Evolutionary conservation across 2,888 invertebrate species (phyloP).

Genomic region (Scaptodrosophila latifasciaeformis): DNA sequence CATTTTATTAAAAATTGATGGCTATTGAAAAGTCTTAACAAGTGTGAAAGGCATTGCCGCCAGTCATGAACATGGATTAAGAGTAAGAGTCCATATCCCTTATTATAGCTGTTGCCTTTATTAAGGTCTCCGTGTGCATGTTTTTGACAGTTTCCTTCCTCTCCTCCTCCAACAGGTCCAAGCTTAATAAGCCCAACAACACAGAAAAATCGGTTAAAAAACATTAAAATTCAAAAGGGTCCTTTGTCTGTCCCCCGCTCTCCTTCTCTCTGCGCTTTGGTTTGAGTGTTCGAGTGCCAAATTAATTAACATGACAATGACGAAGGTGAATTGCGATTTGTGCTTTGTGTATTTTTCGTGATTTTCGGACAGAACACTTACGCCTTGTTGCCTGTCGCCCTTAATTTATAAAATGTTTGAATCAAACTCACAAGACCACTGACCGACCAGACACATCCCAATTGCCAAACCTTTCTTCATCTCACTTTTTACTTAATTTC

Average conservation of each 20-base stretch:
- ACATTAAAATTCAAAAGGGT: too few relatives aligned
- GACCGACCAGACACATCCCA: constrained; percentile 1
- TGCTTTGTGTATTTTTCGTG: too few relatives aligned
- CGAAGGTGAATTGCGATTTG: constrained; percentile 69
- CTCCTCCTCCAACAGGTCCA: constrained; percentile 30
- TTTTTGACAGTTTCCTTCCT: constrained; percentile 50
- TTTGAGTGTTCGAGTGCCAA: constrained; percentile 44
- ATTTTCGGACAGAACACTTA: constrained; percentile 22
- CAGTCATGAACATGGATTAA: not conserved
- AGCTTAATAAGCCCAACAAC: constrained; percentile 25
- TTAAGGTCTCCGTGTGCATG: constrained; percentile 28
- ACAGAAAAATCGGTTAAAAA: constrained; percentile 9
- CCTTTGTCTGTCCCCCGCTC: too few relatives aligned
- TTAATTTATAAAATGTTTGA: constrained; percentile 26
- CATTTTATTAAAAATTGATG: constrained; percentile 55
- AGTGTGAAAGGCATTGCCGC: constrained; percentile 39
- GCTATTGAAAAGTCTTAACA: constrained; percentile 58
- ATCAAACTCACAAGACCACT: constrained; percentile 17
- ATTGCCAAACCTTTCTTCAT: not conserved
- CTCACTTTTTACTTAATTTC: constrained; percentile 6
- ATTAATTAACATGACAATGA: constrained; percentile 71
- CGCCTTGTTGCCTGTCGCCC: constrained; percentile 15
- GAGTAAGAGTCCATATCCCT: constrained; percentile 16
- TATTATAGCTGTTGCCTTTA: constrained; percentile 26
- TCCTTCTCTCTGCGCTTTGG: too few relatives aligned